Evolutionary conservation across 2,888 invertebrate genomes (phyloP).

Genomic region (Agriopis marginaria): DNA sequence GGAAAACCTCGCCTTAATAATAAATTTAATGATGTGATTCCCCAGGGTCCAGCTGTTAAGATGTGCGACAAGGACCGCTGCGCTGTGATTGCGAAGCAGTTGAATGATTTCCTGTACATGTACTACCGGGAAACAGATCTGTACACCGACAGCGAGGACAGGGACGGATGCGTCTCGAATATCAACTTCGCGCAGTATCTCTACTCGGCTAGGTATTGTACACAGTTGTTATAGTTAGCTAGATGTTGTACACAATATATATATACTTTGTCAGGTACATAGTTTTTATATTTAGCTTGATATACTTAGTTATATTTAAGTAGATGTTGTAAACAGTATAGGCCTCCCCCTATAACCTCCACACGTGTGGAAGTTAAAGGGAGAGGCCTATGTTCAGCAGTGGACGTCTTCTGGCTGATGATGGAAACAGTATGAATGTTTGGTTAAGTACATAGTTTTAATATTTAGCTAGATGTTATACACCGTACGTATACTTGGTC

Average conservation of each 20-base stretch:
- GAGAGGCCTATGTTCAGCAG: no score
- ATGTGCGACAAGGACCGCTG: conserved; percentile 93
- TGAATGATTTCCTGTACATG: conserved; percentile 93
- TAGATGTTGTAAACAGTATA: not conserved
- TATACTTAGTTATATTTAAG: not conserved
- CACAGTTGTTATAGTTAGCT: not conserved
- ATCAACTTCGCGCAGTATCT: conserved; percentile 83
- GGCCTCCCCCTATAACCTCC: no score
- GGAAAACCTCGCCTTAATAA: no score
- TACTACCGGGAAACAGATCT: conserved; percentile 94
- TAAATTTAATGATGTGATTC: not conserved
- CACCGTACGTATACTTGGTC: not conserved
- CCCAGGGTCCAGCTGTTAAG: conserved; percentile 89
- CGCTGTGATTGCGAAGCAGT: conserved; percentile 93
- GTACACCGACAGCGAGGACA: conserved; percentile 90
- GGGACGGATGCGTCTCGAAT: conserved; percentile 83
- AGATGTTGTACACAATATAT: not conserved
- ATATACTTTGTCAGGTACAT: not conserved
- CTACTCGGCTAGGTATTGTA: conserved; percentile 52
- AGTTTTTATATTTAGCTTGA: no score
- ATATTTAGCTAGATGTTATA: not conserved
- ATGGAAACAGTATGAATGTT: not conserved
- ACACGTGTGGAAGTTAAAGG: no score
- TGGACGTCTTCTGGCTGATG: no score
- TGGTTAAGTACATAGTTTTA: no score